Conservation (phyloP, 1,140 invertebrate genomes). For the Asobara japonica region DNA sequence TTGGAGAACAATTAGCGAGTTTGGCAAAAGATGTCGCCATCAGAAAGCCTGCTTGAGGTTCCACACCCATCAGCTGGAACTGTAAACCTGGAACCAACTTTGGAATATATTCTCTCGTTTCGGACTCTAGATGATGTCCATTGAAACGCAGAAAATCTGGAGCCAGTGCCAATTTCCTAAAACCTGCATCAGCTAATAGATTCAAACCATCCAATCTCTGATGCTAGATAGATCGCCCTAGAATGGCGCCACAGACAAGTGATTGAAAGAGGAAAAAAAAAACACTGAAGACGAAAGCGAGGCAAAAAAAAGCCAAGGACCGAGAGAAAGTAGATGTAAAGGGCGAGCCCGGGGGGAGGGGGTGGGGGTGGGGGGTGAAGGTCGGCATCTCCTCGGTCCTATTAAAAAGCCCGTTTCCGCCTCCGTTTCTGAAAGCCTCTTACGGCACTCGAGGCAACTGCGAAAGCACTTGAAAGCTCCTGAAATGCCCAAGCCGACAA, state of each 20-base stretch:
- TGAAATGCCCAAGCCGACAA: constrained; percentile 66
- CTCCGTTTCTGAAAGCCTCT: constrained; percentile 68
- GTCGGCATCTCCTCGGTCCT: constrained; percentile 60
- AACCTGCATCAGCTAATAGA: not conserved
- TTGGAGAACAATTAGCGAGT: too few relatives aligned
- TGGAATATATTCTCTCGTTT: too few relatives aligned
- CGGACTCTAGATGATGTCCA: too few relatives aligned
- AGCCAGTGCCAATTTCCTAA: too few relatives aligned
- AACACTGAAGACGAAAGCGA: constrained; percentile 2
- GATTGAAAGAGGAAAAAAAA: constrained; percentile 2
- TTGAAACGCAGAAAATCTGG: too few relatives aligned
- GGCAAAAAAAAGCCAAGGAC: constrained; percentile 20
- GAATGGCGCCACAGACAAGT: not conserved
- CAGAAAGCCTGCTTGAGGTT: too few relatives aligned
- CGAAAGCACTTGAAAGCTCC: constrained; percentile 68
- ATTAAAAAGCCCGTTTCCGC: constrained; percentile 68
- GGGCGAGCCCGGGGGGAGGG: too few relatives aligned
- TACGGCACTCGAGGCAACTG: constrained; percentile 67
- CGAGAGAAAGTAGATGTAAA: constrained; percentile 11
- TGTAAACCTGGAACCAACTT: too few relatives aligned
- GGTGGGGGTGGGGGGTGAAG: constrained; percentile 20
- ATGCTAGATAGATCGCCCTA: constrained; percentile 5
- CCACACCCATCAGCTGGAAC: too few relatives aligned
- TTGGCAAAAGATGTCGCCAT: too few relatives aligned
- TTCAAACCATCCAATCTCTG: not conserved